Base-by-base conservation (phyloP, 2,888 invertebrate genomes). In the Platynereis dumerilii region DNA sequence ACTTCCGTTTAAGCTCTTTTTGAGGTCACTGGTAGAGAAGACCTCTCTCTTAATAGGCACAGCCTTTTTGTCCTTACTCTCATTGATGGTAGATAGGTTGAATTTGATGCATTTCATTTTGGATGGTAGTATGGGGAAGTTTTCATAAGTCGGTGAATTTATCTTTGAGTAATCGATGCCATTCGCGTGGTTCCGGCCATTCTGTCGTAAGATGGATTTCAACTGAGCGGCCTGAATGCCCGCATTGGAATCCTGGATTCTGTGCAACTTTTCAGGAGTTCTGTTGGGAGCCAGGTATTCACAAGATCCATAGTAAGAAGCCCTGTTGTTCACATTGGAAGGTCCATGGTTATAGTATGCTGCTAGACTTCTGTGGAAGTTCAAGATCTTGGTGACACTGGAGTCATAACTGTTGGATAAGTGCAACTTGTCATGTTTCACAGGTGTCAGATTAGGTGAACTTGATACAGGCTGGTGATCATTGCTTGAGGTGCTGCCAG, bases 161-260 rank as follows among this genome's bases (percentile, higher is more conserved):
- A 22, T n/a, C 17, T n/a, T 22, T 48, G 48, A 12, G 12, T 7
- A 34, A 34, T 34, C 34, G 12, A 12, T 5, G 22, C n/a, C n/a
- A 20, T 5, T 48, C 17, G 3, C 48, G 22, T n/a, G 48, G n/a
- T n/a, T 48, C 17, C 20, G 3, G 22, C 48, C 48, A 22, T 48
- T 48, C n/a, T 48, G 48, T 3, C 48, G n/a, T 48, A 48, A 48
- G n/a, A 48, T 48, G 48, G 48, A 48, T 22, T 48, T 48, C 34
- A 34, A 34, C 34, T 34, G 34, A 7, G 34, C 5, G 5, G 34
- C 12, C 7, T 5, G 34, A 12, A 34, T 34, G 34, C 34, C 34
- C 5, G 34, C 5, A 12, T 34, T 34, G 7, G 12, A 34, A 34
- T 34, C 34, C 12, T 34, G 34, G 34, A 12, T 12, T 12, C 34